phyloP scores from a whole-genome alignment of 1,140 invertebrate species.

The Solenopsis fugax region DNA sequence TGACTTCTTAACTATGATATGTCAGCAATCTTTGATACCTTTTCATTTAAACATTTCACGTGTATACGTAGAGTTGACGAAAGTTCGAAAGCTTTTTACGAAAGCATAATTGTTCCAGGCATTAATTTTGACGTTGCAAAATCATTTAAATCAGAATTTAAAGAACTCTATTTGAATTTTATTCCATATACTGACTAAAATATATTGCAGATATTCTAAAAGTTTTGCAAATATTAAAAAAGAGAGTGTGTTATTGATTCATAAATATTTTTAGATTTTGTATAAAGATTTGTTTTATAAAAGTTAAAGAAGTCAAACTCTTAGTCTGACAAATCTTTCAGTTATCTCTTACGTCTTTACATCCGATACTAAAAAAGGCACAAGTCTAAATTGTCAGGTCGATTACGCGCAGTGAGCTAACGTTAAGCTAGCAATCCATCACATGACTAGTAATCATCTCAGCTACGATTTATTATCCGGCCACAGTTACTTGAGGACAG shows the following conservation, averaged over 20 bases:
- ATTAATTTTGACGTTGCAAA: neutral
- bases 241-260: neutral
- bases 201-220: neutral
- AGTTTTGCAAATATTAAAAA: neutral
- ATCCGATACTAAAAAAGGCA: constrained; percentile 3
- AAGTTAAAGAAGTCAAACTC: neutral
- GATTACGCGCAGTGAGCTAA: neutral
- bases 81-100: neutral
- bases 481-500: constrained; percentile 43
- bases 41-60: neutral
- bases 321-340: constrained; percentile 45
- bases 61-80: neutral
- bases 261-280: neutral
- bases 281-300: neutral
- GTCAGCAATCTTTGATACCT: neutral
- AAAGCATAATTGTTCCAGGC: neutral
- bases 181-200: too few relatives aligned
- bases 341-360: neutral
- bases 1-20: neutral
- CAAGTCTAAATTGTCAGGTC: constrained; percentile 40
- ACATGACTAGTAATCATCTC: neutral
- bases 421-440: constrained; percentile 59
- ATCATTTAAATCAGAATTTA: constrained; percentile 5
- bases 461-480: constrained; percentile 24
- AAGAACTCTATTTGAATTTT: neutral